A percentile compares a stretch with the other conserved stretches of the same genome.
Conservation (phyloP, 1,140 invertebrate species). For the Camponotus vicinus region DNA sequence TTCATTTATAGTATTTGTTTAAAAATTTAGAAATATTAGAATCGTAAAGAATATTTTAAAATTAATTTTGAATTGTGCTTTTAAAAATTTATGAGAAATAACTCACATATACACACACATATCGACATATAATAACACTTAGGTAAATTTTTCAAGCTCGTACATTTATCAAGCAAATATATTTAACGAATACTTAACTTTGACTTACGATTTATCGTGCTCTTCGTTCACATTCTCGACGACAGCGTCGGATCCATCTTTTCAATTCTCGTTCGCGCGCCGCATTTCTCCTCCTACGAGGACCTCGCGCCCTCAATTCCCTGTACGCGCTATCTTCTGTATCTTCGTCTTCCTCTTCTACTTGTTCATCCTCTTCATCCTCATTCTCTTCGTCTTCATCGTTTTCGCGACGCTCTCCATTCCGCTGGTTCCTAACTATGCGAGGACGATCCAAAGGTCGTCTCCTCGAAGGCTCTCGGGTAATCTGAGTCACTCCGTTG, state of each 20-base stretch:
- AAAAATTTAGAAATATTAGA: background rate
- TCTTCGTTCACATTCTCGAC: conserved; percentile 52
- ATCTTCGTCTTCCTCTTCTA: background rate
- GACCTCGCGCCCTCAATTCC: background rate
- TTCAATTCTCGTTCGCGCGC: conserved; percentile 63
- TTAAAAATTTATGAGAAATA: background rate
- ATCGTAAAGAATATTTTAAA: background rate
- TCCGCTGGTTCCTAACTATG: background rate
- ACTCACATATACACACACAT: background rate
- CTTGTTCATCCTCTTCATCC: background rate
- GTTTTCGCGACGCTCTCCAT: background rate
- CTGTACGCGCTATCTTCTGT: conserved; percentile 15
- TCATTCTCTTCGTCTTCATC: background rate
- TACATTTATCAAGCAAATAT: background rate
- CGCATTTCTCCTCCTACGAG: background rate
- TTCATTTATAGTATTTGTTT: background rate
- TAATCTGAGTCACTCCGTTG: too few species aligned
- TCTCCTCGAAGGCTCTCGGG: background rate
- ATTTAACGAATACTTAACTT: background rate
- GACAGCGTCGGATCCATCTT: conserved; percentile 72
- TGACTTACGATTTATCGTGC: background rate
- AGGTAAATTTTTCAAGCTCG: background rate
- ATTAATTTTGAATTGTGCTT: background rate
- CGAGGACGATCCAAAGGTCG: background rate
- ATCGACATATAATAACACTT: background rate